A percentile compares a stretch with the other conserved stretches of the same genome.
Conservation (phyloP, 2,113 vertebrate species). For the Varanus komodoensis region DNA sequence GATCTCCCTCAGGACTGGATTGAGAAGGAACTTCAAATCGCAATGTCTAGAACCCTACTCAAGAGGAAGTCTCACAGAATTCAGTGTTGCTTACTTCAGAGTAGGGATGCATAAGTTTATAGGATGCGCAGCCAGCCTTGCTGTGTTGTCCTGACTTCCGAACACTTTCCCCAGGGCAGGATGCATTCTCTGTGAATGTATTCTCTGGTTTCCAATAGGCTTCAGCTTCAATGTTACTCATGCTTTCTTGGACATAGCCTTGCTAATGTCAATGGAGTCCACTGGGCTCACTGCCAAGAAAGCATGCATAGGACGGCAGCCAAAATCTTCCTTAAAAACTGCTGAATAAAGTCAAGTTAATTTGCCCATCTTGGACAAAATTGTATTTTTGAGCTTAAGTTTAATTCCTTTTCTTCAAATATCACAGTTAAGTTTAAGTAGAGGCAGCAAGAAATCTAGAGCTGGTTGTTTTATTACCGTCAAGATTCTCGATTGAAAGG, state of each 20-base stretch:
- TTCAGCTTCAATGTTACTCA: too few species aligned
- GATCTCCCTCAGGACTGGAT: too few species aligned
- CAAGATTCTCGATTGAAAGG: conserved; percentile 44
- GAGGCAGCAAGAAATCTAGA: conserved; percentile 33
- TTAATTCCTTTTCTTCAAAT: neutral
- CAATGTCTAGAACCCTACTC: too few species aligned
- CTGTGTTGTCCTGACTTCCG: too few species aligned
- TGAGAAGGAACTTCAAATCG: too few species aligned
- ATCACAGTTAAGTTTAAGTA: neutral
- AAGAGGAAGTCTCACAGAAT: too few species aligned
- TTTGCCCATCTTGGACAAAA: neutral
- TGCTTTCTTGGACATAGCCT: neutral
- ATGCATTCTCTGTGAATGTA: neutral
- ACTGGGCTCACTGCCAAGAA: neutral
- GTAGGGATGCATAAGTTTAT: too few species aligned
- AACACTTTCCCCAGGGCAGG: too few species aligned
- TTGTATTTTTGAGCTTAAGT: neutral
- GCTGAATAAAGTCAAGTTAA: neutral
- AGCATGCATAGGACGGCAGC: neutral
- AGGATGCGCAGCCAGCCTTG: too few species aligned
- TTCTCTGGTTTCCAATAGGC: neutral
- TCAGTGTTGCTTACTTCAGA: too few species aligned
- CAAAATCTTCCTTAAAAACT: neutral
- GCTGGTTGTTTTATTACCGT: conserved; percentile 32
- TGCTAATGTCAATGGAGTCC: neutral